These are phyloP conservation scores for Dendrolimus punctatus DNA, from an alignment of 1,140 invertebrate species.

Conservation along the genomic window DNA sequence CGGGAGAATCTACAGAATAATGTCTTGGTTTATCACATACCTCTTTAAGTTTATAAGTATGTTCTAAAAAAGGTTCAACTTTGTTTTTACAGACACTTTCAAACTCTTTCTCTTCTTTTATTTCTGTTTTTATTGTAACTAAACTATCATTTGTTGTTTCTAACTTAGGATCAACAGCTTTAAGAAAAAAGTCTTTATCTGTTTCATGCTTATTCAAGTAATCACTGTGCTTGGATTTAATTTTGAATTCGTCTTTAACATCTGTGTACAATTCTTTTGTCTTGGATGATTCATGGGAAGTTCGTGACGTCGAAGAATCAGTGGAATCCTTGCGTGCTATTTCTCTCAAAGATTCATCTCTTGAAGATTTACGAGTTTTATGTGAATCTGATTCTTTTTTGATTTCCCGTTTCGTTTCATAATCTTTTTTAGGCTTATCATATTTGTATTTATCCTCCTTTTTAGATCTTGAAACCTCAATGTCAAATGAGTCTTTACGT, in stretches of 20 bases:
- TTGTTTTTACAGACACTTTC: conserved; percentile 31
- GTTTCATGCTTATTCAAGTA: conserved; percentile 32
- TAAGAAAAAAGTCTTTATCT: conserved; percentile 31
- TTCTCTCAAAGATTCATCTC: conserved; percentile 61
- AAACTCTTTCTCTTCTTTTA: conserved; percentile 44
- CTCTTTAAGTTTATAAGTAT: conserved; percentile 40
- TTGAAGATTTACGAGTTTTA: conserved; percentile 57
- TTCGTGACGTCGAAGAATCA: conserved; percentile 66
- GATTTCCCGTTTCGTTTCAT: conserved; percentile 45
- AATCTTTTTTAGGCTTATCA: conserved; percentile 50
- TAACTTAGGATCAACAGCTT: conserved; percentile 12
- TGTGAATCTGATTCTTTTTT: conserved; percentile 44
- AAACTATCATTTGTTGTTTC: conserved; percentile 10
- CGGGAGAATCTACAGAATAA: conserved; percentile 67
- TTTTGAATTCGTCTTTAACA: conserved; percentile 52
- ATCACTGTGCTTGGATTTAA: conserved; percentile 36
- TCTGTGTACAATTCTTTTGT: conserved; percentile 61
- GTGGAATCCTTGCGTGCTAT: conserved; percentile 67
- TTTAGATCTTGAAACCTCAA: conserved; percentile 32
- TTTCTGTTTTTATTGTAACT: conserved; percentile 38
- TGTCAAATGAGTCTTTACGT: conserved; percentile 41
- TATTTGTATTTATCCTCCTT: conserved; percentile 56
- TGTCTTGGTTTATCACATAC: conserved; percentile 62
- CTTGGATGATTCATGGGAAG: conserved; percentile 63
- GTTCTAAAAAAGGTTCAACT: conserved; percentile 30